Evolutionary conservation across 1,140 invertebrate genomes (phyloP), one percentile per base, ranked within the genome.

Genomic region (Thereuonema tuberculata): DNA sequence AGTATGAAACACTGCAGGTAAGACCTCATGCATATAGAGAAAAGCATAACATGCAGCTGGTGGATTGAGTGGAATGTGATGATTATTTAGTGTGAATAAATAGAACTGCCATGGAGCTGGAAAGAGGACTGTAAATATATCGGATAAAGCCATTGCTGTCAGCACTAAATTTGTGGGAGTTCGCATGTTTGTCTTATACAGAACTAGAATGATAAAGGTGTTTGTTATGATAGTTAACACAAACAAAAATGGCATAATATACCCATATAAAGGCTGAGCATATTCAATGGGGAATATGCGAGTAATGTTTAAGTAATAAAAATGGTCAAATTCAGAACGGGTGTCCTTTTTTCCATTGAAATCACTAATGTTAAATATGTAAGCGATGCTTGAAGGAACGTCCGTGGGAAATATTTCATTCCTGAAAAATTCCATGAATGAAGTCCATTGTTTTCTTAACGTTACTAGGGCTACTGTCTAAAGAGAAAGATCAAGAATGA

Each of bases 1-100:
- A 1, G 90, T 93, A 75, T 93, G 91, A 71, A 92, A 93, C 69
- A 92, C 80, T 23, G 86, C 86, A 1, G 91, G 90, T 62, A 93
- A 64, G 0, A 71, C 62, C 57, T 89, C 87, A 67, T 85, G 84
- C 82, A 88, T 86, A 66, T 82, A 79, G 64, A 78, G 81, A 78
- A 83, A 90, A 0, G 83, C 81, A 67, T 87, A 85, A 70, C 90
- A 93, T 2, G 84, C 79, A 21, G 79, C 76, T 0, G 83, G 76
- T 1, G 86, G 85, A 63, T 79, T 80, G 60, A 89, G 69, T 0
- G 86, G 84, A 67, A 85, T 84, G 69, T 83, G 82, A 67, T 91
- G 86, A 72, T 91, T 85, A 26, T 86, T 86, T 61, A 93, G 83
- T 2, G 87, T 88, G 75, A 90, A 93, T 82, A 93, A 89, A 72